phyloP scores from a whole-genome alignment of 53 echinoderm and acorn worm genomes.

The Arbacia lixula region DNA sequence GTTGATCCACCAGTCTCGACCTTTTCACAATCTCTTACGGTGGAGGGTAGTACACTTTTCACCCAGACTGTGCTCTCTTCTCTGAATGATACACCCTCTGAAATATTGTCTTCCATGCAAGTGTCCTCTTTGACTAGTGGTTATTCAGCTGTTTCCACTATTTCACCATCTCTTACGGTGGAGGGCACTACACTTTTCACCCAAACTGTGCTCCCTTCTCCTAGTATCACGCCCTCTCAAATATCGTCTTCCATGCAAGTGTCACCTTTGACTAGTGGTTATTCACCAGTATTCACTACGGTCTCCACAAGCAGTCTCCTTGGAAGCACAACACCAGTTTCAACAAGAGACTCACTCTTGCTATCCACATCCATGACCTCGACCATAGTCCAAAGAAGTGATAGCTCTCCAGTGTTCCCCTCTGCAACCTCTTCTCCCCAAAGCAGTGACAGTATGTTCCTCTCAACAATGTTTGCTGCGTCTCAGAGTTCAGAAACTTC shows the following conservation, averaged over 20 bases:
- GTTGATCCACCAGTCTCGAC: background rate
- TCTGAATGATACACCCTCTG: background rate
- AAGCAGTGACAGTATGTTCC: background rate
- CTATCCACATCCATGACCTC: no score
- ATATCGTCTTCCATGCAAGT: background rate
- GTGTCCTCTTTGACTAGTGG: background rate
- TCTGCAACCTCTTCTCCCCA: background rate
- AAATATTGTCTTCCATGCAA: background rate
- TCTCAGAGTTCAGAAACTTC: background rate
- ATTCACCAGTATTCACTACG: background rate
- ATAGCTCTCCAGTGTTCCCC: background rate
- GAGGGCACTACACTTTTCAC: background rate
- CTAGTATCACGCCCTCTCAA: background rate
- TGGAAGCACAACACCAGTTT: no score
- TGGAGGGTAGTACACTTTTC: background rate
- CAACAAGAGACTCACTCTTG: no score
- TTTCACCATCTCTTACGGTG: background rate
- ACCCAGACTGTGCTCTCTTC: background rate
- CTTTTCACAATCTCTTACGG: background rate
- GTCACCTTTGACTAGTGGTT: background rate
- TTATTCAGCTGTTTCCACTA: background rate
- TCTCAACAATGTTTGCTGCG: background rate
- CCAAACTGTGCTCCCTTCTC: background rate
- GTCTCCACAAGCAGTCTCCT: background rate
- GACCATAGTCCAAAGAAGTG: conserved; percentile 26